phyloP scores from a whole-genome alignment of 1,140 invertebrate species.

The Hylaeus anthracinus region DNA sequence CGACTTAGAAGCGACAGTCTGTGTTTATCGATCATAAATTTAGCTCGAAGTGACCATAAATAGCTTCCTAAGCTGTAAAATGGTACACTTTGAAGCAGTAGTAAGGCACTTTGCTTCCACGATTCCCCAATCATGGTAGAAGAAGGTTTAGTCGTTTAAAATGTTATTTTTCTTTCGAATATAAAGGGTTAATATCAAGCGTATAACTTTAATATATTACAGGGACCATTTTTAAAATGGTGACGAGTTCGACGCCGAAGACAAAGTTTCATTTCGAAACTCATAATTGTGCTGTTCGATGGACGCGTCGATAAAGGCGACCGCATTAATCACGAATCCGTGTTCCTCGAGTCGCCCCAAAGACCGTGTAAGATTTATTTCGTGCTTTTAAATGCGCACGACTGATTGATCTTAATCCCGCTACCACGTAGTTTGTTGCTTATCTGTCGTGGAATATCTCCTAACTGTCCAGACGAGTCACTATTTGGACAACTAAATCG shows the following conservation, averaged over 20 bases:
- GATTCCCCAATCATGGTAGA: too few species aligned
- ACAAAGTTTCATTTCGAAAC: conserved; percentile 10
- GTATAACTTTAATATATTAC: too few species aligned
- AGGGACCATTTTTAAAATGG: conserved; percentile 35
- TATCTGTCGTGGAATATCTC: conserved; percentile 47
- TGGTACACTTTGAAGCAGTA: too few species aligned
- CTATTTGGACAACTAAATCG: conserved; percentile 54
- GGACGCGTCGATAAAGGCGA: conserved; percentile 53
- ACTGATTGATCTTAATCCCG: conserved; percentile 63
- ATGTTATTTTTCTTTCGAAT: too few species aligned
- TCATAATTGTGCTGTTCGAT: conserved; percentile 55
- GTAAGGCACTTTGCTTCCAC: too few species aligned
- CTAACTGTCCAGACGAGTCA: conserved; percentile 8
- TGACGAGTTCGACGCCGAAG: conserved; percentile 17
- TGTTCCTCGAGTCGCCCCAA: conserved; percentile 11
- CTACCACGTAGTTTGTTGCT: conserved; percentile 28
- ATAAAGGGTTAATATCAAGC: too few species aligned
- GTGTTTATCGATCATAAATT: too few species aligned
- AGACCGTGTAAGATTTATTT: conserved; percentile 44
- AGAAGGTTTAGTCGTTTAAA: too few species aligned
- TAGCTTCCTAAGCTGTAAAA: too few species aligned
- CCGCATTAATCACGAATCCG: conserved; percentile 56
- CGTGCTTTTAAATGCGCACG: conserved; percentile 39
- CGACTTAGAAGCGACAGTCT: too few species aligned
- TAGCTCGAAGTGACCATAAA: too few species aligned